Evolutionary conservation across 2,113 vertebrate genomes (phyloP).

Genomic region (Dromas ardeola): DNA sequence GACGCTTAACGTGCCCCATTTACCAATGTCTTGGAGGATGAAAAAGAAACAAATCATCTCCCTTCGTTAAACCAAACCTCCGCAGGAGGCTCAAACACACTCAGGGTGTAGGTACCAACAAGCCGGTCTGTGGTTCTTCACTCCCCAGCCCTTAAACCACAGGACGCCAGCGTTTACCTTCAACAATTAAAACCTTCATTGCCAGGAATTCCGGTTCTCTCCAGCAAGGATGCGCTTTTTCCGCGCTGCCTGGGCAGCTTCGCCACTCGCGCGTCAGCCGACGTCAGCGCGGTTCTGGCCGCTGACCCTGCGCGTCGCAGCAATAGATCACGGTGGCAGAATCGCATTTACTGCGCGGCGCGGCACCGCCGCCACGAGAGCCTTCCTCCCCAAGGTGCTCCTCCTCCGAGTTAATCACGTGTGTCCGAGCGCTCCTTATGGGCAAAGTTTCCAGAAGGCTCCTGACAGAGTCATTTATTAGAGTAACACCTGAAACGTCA

Average conservation of each 20-base stretch:
- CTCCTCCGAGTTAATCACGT: neutral
- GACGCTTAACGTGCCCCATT: accelerated
- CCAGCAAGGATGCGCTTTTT: neutral
- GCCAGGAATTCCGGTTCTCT: neutral
- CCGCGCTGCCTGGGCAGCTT: neutral
- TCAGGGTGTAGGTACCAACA: neutral
- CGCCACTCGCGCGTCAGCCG: neutral
- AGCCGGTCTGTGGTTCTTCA: accelerated
- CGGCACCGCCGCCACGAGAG: accelerated
- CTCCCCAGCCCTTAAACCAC: neutral
- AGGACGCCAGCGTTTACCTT: neutral
- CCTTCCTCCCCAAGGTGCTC: neutral
- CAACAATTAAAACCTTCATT: neutral
- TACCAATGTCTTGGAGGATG: neutral
- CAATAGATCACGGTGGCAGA: neutral
- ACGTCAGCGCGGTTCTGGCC: neutral
- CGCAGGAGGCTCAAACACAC: neutral
- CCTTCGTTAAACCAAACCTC: neutral
- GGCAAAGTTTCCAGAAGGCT: neutral
- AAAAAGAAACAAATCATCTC: neutral
- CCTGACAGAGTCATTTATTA: neutral
- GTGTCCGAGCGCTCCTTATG: accelerated
- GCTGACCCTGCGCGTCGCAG: neutral
- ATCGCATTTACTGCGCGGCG: neutral
- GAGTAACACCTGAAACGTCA: neutral